These are phyloP conservation scores for Sula dactylatra DNA, from an alignment of 2,113 vertebrate species.

Conservation along the genomic window DNA sequence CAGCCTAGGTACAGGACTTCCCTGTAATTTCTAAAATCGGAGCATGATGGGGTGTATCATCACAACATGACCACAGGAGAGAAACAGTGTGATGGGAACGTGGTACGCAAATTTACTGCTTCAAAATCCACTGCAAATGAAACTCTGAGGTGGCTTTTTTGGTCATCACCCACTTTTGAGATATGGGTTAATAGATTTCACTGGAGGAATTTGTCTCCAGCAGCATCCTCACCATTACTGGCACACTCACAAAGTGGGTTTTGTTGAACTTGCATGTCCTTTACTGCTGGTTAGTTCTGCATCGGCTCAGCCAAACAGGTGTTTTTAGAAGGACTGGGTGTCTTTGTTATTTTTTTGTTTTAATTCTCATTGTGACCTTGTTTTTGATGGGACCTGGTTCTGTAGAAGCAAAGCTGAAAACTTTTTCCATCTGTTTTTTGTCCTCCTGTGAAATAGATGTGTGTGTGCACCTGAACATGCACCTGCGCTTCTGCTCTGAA, in stretches of 20 bases:
- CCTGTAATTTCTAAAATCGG: neutral
- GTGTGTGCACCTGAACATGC: neutral
- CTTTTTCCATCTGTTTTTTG: neutral
- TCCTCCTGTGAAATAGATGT: neutral
- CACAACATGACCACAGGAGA: neutral
- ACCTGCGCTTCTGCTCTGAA: neutral
- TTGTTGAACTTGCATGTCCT: neutral
- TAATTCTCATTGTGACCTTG: neutral
- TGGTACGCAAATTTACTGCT: neutral
- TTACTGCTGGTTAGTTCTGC: neutral
- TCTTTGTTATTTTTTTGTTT: neutral
- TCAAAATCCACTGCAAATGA: neutral
- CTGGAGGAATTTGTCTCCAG: neutral
- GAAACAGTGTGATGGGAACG: neutral
- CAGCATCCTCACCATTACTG: neutral
- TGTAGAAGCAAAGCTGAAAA: neutral
- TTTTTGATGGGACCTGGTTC: neutral
- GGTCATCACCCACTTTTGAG: neutral
- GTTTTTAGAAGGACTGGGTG: neutral
- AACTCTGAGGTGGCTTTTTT: neutral
- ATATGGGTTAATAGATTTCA: neutral
- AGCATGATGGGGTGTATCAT: neutral
- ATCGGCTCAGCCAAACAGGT: neutral
- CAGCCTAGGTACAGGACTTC: neutral
- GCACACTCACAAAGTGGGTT: neutral